Conservation (phyloP, 1,140 invertebrate species). For the Pararge aegeria region DNA sequence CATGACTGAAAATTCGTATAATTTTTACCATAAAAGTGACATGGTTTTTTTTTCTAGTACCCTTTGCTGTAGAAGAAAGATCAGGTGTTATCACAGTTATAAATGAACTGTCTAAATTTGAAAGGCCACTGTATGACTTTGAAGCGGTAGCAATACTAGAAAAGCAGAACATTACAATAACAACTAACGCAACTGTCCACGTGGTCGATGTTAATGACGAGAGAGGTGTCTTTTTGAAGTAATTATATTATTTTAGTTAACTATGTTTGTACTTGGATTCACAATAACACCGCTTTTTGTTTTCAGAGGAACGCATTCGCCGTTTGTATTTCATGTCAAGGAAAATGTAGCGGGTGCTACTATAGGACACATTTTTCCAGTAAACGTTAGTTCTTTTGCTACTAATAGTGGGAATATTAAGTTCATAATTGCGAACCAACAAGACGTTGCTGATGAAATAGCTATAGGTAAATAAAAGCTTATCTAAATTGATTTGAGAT, state of each 20-base stretch:
- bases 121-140: conserved; percentile 86
- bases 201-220: conserved; percentile 88
- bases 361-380: conserved; percentile 86
- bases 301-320: conserved; percentile 83
- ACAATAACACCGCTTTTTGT: conserved; percentile 40
- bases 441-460: conserved; percentile 87
- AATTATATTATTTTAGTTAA: conserved; percentile 48
- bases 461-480: conserved; percentile 80
- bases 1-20: too few relatives aligned
- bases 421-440: conserved; percentile 89
- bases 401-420: conserved; percentile 77
- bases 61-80: conserved; percentile 93
- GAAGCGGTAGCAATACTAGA: conserved; percentile 87
- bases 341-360: conserved; percentile 88
- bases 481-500: neutral
- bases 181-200: conserved; percentile 91
- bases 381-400: conserved; percentile 76
- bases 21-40: conserved; percentile 11
- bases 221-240: conserved; percentile 85
- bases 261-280: conserved; percentile 30
- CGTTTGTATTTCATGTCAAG: conserved; percentile 87
- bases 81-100: conserved; percentile 94
- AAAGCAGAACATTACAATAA: conserved; percentile 82
- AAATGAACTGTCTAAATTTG: conserved; percentile 86
- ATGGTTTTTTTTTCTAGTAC: conserved; percentile 82